Base-by-base conservation (phyloP, 2,113 vertebrate species). In the Chaetorhynchus papuensis region DNA sequence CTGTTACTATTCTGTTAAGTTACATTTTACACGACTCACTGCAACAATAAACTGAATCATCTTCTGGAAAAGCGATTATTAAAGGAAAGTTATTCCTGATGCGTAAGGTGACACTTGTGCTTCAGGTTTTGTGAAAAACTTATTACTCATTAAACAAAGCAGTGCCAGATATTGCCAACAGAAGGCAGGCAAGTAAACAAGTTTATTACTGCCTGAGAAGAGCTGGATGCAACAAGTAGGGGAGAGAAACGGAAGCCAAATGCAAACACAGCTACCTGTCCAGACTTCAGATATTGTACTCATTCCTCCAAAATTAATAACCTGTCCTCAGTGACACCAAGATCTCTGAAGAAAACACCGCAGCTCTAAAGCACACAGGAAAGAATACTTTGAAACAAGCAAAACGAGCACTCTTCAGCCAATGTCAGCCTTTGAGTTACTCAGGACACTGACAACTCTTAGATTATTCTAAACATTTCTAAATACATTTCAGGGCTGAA, bases 131-230 rank as follows among this genome's bases (percentile, higher is more conserved):
- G 60, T 81, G 79, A 74, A 64, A 72, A 91, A 71, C 17, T 79
- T 61, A 88, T 95, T 92, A 96, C 83, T 94, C 60, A 87, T 96
- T 96, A 95, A 95, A 93, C 93, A 44, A 47, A 81, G 86, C 64
- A 83, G 80, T 71, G 83, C 60, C 69, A 81, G 72, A 81, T 63
- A 68, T 52, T 92, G 94, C 86, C 93, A 95, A 92, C 76, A 90
- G 80, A 89, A 92, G 76, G 69, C 86, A 90, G 54, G 5, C 33
- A 70, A 91, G 87, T 76, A 94, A 96, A 79, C 87, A 96, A 76
- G 89, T 96, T 96, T 83, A 70, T 96, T 93, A 94, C 88, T 96
- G 91, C 85, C 85, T 59, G 56, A 52, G 66, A 71, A 69, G 24
- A n/a, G 64, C 35, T 53, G 80, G 45, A 63, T 89, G 57, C 49